phyloP scores from a whole-genome alignment of 2,888 invertebrate genomes.

The Cactoblastis cactorum region DNA sequence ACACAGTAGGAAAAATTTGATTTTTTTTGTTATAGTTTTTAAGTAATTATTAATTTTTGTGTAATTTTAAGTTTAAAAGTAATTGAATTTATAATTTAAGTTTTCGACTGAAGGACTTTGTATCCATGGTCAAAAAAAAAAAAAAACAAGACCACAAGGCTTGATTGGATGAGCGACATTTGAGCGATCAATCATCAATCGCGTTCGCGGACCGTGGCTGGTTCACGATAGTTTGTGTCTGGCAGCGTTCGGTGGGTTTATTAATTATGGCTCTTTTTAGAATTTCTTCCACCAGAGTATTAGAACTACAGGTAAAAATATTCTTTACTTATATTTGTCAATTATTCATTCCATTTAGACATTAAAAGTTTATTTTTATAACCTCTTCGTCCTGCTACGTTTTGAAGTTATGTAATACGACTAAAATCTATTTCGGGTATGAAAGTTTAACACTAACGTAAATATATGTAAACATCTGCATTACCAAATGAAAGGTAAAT shows the following conservation, averaged over 20 bases:
- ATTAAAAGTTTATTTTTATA: slow-evolving; percentile 31
- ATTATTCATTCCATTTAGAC: slow-evolving; percentile 7
- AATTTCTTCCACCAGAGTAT: slow-evolving; percentile 80
- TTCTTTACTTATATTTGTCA: slow-evolving; percentile 13
- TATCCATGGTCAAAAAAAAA: no score
- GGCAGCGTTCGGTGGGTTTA: slow-evolving; percentile 54
- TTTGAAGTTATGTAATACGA: slow-evolving; percentile 54
- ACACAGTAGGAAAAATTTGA: no score
- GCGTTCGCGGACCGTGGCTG: slow-evolving; percentile 47
- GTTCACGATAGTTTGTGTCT: slow-evolving; percentile 46
- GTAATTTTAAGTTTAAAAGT: no score
- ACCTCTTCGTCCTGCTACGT: slow-evolving; percentile 45
- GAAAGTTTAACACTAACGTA: slow-evolving; percentile 6
- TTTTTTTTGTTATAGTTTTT: no score
- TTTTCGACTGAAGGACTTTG: no score
- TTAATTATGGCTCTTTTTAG: slow-evolving; percentile 83
- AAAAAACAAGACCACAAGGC: no score
- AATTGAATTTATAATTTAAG: no score
- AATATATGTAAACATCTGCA: no score
- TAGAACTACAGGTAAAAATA: slow-evolving; percentile 81
- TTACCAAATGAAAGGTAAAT: no score
- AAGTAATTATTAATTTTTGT: no score
- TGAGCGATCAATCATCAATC: slow-evolving; percentile 32
- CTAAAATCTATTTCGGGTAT: slow-evolving; percentile 45
- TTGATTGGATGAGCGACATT: no score